These are phyloP conservation scores for Stomorhina lunata DNA, from an alignment of 2,888 invertebrate genomes.

Conservation along the genomic window DNA sequence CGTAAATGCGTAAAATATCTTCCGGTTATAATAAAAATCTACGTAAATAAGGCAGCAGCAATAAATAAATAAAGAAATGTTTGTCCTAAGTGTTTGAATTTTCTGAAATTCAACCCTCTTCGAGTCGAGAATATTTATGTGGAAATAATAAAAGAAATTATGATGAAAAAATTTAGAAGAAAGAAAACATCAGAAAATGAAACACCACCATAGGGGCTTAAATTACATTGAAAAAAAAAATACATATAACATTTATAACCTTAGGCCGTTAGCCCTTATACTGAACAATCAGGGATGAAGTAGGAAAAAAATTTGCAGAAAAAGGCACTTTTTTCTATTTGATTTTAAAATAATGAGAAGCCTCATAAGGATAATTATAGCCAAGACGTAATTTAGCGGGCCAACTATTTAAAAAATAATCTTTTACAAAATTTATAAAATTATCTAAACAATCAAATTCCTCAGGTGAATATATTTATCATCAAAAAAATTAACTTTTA, in stretches of 20 bases:
- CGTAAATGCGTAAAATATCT: constrained; percentile 67
- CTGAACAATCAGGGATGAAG: constrained; percentile 23
- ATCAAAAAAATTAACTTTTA: too few species aligned
- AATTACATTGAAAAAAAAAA: constrained; percentile 21
- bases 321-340: neutral
- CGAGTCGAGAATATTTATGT: neutral
- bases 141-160: neutral
- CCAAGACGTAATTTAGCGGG: too few species aligned
- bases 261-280: constrained; percentile 28
- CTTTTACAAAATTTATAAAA: too few species aligned
- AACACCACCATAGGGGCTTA: constrained; percentile 55
- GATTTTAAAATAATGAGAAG: too few species aligned
- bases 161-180: neutral
- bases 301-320: too few species aligned
- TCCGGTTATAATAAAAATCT: constrained; percentile 63
- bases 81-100: neutral
- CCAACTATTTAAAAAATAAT: too few species aligned
- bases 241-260: constrained; percentile 21
- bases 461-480: too few species aligned
- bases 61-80: neutral
- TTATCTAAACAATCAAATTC: too few species aligned
- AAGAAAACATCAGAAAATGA: neutral
- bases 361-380: too few species aligned
- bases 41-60: constrained; percentile 6
- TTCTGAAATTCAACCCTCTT: constrained; percentile 35